These are phyloP conservation scores for Rhadina sibilatrix DNA, from an alignment of 2,113 vertebrate species.

Conservation along the genomic window DNA sequence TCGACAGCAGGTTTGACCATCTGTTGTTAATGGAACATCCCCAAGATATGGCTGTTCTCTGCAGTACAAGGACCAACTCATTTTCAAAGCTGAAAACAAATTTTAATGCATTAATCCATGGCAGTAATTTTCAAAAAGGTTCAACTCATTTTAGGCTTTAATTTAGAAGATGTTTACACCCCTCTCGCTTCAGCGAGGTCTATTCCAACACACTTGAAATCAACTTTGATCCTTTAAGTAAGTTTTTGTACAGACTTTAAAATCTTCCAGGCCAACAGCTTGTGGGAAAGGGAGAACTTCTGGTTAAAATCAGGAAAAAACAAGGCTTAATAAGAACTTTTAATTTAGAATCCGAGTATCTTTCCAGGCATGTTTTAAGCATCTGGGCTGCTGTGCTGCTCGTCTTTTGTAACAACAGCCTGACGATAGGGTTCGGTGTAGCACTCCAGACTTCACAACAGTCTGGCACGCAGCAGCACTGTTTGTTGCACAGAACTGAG, in stretches of 20 bases:
- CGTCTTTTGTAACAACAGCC: background rate
- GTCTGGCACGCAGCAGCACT: background rate
- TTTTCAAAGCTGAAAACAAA: background rate
- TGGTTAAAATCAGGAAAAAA: background rate
- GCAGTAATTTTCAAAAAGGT: background rate
- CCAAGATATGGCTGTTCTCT: background rate
- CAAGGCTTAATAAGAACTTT: background rate
- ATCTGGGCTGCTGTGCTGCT: background rate
- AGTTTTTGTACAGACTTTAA: background rate
- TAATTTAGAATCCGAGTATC: background rate
- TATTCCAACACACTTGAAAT: background rate
- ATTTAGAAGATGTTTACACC: background rate
- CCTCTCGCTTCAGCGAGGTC: background rate
- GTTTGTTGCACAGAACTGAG: background rate
- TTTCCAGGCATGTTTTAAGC: background rate
- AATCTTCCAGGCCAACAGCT: background rate
- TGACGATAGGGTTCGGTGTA: background rate
- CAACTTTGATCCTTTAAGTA: background rate
- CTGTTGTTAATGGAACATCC: background rate
- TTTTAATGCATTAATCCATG: background rate
- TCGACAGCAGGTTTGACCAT: background rate
- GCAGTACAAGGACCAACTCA: background rate
- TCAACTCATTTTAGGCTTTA: background rate
- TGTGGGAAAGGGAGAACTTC: rapidly evolving
- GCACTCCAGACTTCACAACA: background rate